Evolutionary conservation across 2,797 vertebrate genomes (phyloP).

Genomic region (Sebastes trivittatus): DNA sequence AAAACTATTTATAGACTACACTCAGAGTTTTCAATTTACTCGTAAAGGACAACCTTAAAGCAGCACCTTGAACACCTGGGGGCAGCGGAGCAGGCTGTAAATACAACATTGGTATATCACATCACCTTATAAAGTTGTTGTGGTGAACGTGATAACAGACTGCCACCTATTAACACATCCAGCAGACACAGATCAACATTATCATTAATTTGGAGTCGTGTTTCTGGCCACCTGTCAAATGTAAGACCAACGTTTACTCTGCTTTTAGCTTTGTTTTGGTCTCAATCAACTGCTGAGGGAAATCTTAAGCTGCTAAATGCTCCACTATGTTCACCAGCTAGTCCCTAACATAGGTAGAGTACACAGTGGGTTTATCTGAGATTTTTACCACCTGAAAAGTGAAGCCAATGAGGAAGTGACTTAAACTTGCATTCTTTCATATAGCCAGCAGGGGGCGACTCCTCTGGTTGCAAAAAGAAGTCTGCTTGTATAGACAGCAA

Average conservation of each 20-base stretch:
- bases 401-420: no score
- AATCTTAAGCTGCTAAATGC: neutral
- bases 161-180: neutral
- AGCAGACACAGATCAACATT: neutral
- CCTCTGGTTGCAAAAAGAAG: no score
- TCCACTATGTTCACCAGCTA: neutral
- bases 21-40: constrained; percentile 12
- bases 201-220: neutral
- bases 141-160: neutral
- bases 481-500: no score
- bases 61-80: neutral
- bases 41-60: neutral
- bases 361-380: neutral
- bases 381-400: neutral
- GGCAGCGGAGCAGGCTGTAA: neutral
- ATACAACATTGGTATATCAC: neutral
- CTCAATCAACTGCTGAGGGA: neutral
- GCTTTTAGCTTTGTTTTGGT: constrained; percentile 1
- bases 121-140: neutral
- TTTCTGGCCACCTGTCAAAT: neutral
- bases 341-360: neutral
- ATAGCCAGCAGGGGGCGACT: no score
- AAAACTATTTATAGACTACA: constrained; percentile 10
- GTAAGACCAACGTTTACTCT: neutral
- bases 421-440: accelerated